A percentile compares a stretch with the other conserved stretches of the same genome.
Conservation (phyloP, 2,888 invertebrate genomes). For the Drosophila prolongata region DNA sequence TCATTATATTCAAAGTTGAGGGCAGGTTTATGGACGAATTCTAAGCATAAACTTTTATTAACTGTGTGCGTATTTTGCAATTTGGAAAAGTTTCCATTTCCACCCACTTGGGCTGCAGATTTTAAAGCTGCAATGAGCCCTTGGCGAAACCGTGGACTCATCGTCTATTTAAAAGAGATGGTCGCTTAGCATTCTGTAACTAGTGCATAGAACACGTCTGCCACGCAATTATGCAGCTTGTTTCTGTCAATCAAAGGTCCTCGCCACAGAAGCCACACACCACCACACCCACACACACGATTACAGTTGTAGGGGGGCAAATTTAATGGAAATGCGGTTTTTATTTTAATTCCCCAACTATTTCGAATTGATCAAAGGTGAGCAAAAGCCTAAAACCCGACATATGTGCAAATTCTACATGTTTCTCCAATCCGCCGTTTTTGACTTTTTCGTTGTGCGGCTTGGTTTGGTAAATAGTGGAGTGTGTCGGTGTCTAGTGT, state of each 20-base stretch:
- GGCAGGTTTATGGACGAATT: conserved; percentile 74
- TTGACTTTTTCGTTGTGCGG: conserved; percentile 24
- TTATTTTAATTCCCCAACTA: conserved; percentile 60
- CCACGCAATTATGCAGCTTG: conserved; percentile 59
- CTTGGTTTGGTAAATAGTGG: conserved; percentile 26
- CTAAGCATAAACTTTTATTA: conserved; percentile 76
- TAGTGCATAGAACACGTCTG: conserved; percentile 17
- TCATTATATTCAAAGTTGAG: conserved; percentile 75
- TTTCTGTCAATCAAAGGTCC: conserved; percentile 70
- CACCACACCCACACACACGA: conserved; percentile 14
- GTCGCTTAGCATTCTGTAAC: conserved; percentile 37
- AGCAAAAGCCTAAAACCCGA: conserved; percentile 39
- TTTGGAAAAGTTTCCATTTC: conserved; percentile 41
- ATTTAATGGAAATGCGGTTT: conserved; percentile 74
- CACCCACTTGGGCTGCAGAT: conserved; percentile 5
- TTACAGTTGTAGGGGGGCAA: conserved; percentile 36
- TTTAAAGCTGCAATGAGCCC: conserved; percentile 27
- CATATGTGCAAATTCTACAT: conserved; percentile 10
- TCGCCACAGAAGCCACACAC: conserved; percentile 61
- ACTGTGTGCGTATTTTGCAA: conserved; percentile 58
- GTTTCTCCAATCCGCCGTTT: conserved; percentile 21
- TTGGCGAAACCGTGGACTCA: background rate
- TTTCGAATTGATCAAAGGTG: conserved; percentile 63
- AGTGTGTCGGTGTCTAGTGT: conserved; percentile 14
- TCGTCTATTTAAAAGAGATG: conserved; percentile 11